These are phyloP conservation scores for Drosophila kepulauana DNA, from an alignment of 1,140 invertebrate genomes.

Conservation along the genomic window DNA sequence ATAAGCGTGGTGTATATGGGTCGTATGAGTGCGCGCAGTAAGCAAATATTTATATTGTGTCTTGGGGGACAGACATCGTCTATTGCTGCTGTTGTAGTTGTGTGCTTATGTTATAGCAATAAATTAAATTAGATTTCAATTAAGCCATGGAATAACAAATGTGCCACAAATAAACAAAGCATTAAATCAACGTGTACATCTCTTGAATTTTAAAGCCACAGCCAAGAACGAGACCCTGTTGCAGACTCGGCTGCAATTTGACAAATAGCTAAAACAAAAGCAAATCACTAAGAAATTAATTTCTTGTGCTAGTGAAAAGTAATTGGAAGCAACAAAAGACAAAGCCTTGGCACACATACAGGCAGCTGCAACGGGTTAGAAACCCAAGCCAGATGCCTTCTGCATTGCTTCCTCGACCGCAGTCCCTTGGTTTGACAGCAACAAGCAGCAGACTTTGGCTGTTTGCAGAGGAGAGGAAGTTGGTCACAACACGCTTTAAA, in stretches of 20 bases:
- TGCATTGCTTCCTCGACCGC: background rate
- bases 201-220: slow-evolving; percentile 38
- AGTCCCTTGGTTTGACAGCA: slow-evolving; percentile 32
- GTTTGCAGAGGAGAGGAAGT: background rate
- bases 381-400: slow-evolving; percentile 4
- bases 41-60: slow-evolving; percentile 47
- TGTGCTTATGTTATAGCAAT: slow-evolving; percentile 36
- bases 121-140: slow-evolving; percentile 79
- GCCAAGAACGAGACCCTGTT: background rate
- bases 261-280: slow-evolving; percentile 40
- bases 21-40: background rate
- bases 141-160: slow-evolving; percentile 45
- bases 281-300: slow-evolving; percentile 53
- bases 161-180: slow-evolving; percentile 53
- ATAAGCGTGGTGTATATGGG: background rate
- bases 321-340: slow-evolving; percentile 45
- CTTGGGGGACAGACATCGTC: slow-evolving; percentile 16
- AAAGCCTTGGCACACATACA: slow-evolving; percentile 61
- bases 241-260: slow-evolving; percentile 30
- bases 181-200: slow-evolving; percentile 25
- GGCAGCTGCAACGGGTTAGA: slow-evolving; percentile 34
- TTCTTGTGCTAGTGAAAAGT: slow-evolving; percentile 40
- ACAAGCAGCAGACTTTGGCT: slow-evolving; percentile 19
- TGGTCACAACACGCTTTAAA: slow-evolving; percentile 14
- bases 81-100: slow-evolving; percentile 4